phyloP scores from a whole-genome alignment of 30 jellyfish, hydroid and myxozoan species.

The Cassiopea xamachana region DNA sequence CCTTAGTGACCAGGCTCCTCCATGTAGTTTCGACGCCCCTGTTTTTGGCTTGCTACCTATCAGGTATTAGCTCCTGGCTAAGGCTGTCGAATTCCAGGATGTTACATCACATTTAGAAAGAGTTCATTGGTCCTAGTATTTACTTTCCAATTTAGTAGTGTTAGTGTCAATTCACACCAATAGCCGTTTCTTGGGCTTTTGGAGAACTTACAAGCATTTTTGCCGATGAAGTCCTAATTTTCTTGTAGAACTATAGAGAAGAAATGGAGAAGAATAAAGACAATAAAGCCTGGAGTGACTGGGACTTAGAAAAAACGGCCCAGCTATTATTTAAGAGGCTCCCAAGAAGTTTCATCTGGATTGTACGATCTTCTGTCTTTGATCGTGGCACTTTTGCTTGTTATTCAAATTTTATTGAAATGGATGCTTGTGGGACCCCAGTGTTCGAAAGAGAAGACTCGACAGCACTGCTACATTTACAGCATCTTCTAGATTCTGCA shows the following conservation, averaged over 20 bases:
- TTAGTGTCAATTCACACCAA: too few species aligned
- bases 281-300: conserved; percentile 83
- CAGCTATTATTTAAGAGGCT: conserved; percentile 56
- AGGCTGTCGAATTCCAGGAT: too few species aligned
- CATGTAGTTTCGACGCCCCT: too few species aligned
- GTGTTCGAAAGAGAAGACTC: conserved; percentile 54
- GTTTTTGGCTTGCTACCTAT: too few species aligned
- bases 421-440: conserved; percentile 86
- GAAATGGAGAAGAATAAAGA: conserved; percentile 81
- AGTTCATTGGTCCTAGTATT: too few species aligned
- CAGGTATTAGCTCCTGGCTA: too few species aligned
- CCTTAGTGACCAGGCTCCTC: too few species aligned
- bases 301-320: conserved; percentile 80
- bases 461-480: conserved; percentile 71
- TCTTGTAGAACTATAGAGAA: conserved; percentile 68
- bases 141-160: too few species aligned
- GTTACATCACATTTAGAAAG: too few species aligned
- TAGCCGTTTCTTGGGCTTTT: too few species aligned
- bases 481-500: conserved; percentile 47
- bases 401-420: conserved; percentile 72
- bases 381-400: conserved; percentile 83
- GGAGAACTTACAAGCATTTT: too few species aligned
- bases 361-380: conserved; percentile 53
- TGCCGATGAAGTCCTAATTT: too few species aligned
- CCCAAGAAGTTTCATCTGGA: conserved; percentile 70